Percentiles rank a stretch among this genome's conserved stretches.
These are phyloP conservation scores for Diarsia rubi DNA, from an alignment of 2,888 invertebrate genomes.

Conservation along the genomic window DNA sequence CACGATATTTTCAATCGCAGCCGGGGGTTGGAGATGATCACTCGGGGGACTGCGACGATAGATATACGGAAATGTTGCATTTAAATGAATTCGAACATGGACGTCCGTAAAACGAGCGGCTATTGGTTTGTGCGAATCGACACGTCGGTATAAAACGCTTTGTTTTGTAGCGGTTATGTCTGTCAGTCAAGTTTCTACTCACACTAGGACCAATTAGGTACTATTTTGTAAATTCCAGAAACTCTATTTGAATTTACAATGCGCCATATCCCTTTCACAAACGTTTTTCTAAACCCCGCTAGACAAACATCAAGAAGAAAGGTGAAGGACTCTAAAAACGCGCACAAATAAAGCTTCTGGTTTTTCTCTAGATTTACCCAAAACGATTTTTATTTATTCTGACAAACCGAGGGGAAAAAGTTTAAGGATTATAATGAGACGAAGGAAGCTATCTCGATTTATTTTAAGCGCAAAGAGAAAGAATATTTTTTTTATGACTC, in stretches of 20 bases:
- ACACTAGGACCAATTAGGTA: slow-evolving; percentile 2
- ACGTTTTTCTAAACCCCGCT: background rate
- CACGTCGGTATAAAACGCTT: slow-evolving; percentile 13
- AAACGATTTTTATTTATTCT: slow-evolving; percentile 64
- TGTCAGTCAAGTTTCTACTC: background rate
- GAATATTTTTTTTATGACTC: slow-evolving; percentile 43
- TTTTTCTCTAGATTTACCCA: slow-evolving; percentile 48
- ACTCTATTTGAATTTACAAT: background rate
- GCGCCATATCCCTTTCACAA: background rate
- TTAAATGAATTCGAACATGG: slow-evolving; percentile 50
- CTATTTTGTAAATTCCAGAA: slow-evolving; percentile 5
- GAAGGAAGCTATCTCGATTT: slow-evolving; percentile 59
- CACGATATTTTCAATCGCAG: slow-evolving; percentile 57
- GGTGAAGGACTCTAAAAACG: slow-evolving; percentile 22
- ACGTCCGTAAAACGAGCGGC: slow-evolving; percentile 26
- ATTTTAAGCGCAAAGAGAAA: slow-evolving; percentile 52
- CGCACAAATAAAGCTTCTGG: slow-evolving; percentile 35
- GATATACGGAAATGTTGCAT: slow-evolving; percentile 48
- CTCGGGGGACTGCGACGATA: slow-evolving; percentile 41
- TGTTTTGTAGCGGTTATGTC: slow-evolving; percentile 14
- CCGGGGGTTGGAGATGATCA: slow-evolving; percentile 48
- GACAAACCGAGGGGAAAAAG: slow-evolving; percentile 59
- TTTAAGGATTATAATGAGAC: slow-evolving; percentile 65
- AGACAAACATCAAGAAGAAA: slow-evolving; percentile 18
- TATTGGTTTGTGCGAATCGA: slow-evolving; percentile 29